Conservation (phyloP, 2,888 invertebrate genomes). For the Athetis lepigone region DNA sequence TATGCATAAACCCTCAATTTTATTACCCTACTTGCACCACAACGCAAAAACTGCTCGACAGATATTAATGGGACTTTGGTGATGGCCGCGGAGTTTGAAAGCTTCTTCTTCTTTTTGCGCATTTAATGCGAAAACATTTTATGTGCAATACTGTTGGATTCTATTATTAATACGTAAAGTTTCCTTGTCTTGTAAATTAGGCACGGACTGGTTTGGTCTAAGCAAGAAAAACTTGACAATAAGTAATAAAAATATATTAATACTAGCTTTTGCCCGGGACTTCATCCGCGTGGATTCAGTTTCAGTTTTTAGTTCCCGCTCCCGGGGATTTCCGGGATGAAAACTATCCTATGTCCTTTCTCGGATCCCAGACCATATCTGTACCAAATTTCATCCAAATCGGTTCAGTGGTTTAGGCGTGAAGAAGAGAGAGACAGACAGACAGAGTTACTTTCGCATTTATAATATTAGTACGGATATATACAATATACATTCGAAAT, state of each 20-base stretch:
- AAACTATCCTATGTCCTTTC: no score
- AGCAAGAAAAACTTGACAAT: not conserved
- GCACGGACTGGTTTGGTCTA: not conserved
- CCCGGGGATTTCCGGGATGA: no score
- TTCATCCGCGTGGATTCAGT: no score
- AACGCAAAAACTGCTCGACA: not conserved
- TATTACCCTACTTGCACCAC: not conserved
- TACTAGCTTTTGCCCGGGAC: no score
- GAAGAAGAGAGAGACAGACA: no score
- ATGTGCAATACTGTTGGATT: not conserved
- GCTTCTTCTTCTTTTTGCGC: conserved; percentile 1
- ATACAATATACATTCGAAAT: conserved; percentile 8
- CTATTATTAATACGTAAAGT: not conserved
- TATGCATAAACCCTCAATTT: no score
- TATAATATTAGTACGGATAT: no score
- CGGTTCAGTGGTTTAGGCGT: no score
- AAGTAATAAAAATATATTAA: conserved; percentile 5
- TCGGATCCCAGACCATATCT: no score
- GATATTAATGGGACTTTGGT: conserved; percentile 14
- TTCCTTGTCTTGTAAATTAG: not conserved
- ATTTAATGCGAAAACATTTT: not conserved
- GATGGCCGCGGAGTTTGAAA: not conserved
- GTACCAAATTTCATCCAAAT: no score
- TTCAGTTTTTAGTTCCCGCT: no score
- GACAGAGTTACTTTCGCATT: no score